Evolutionary conservation across 2,797 vertebrate species (phyloP), one percentile per base, ranked within the genome.

Genomic region (Holocentrus rufus): DNA sequence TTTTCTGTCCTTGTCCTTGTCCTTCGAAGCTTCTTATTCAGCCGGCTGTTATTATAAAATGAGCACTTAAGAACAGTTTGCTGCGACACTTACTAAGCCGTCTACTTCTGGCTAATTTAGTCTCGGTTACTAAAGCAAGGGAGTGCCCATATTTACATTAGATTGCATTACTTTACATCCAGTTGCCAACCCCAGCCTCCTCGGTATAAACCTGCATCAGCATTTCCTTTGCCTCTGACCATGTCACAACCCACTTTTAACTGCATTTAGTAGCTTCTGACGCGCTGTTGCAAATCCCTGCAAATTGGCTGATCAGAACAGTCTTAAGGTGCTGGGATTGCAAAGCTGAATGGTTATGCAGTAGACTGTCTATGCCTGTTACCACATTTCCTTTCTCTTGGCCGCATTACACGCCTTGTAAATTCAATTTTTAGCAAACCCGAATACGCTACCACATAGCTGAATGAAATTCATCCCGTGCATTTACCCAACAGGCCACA

Each of bases 71-170:
- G 50, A 75, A 36, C 72, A 55, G 67, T 74, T 82, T 69, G 53
- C 60, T 69, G 61, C 23, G 22, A 23, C 44, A 71, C 77, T 68
- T 79, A 79, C 73, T 67, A 82, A 47, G 74, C 81, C 76, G 82
- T 87, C 82, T 89, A 85, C 69, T 72, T 75, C 68, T 31, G 74
- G 58, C 74, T 80, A 27, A 30, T 72, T 79, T 56, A 22, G 4
- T 80, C 36, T 68, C 27, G 52, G 53, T 77, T 47, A 76, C 20
- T 27, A 72, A 76, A 61, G 66, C 39, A 47, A 63, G 44, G 20
- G 58, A 5, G 53, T 64, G 65, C 77, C 30, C 42, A 6, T 67
- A 56, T 73, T 76, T 65, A 58, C 60, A 50, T 2, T 36, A 27
- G 25, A 27, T 27, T 27, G 25, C 25, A 27, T 27, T 27, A 27